Evolutionary conservation across 2,113 vertebrate genomes (phyloP), one percentile per base, ranked within the genome.

Genomic region (Prietella phreatophila): DNA sequence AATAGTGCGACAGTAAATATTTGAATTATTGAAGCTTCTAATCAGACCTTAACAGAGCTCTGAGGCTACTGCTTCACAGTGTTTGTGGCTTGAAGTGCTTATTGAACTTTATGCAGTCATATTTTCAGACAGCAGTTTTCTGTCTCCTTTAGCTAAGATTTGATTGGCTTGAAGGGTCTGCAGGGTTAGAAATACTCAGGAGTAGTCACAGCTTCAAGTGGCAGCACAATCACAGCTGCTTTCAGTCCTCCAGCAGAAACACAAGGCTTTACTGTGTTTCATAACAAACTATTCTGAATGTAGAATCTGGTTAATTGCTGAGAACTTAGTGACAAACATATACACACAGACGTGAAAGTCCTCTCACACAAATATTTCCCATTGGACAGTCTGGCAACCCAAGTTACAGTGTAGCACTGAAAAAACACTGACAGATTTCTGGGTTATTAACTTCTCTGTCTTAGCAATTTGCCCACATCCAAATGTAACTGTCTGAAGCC

Each of bases 401-500:
- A 87, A 76, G 61, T 80, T 76, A 53, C 56, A 67, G 71, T 55
- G 5, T 71, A 22, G 17, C 83, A 63, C 22, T 7, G 11, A 13
- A 85, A 87, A 67, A 61, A 27, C 55, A 65, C 73, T 69, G 47
- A 73, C 82, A 81, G 60, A 83, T 78, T 69, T 82, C 80, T 33
- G 30, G 17, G 17, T 56, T 39, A 25, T 61, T 33, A 67, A n/a
- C 30, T 83, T 65, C n/a, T 19, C 33, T 63, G 19, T 69, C 20
- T 39, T 56, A 25, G 4, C 7, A 63, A 69, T 65, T 53, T 22
- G 30, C 30, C 56, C 80, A 39, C 17, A 71, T 75, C 56, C 69
- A 76, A 69, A 79, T 50, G 17, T 71, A 86, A 73, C 85, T 81
- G 39, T 39, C 83, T 85, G 36, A 79, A 75, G 85, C 86, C 58